phyloP scores from a whole-genome alignment of 2,888 invertebrate species.

The Dynastes maya region DNA sequence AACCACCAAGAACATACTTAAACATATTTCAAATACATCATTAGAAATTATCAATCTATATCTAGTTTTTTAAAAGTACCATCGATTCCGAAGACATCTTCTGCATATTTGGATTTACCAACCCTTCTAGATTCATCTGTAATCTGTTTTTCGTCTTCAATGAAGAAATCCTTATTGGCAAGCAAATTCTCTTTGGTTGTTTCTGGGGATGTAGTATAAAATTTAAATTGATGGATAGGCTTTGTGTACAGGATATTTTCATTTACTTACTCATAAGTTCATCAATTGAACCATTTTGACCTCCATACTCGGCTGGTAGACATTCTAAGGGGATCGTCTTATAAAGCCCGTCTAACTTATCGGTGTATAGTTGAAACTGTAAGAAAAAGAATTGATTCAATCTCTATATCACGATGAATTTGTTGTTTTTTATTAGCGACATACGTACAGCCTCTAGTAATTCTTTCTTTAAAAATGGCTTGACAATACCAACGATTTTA shows the following conservation, averaged over 20 bases:
- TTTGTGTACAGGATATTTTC: too few relatives aligned
- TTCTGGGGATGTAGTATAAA: background rate
- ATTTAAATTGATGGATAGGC: background rate
- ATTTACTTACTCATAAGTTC: slow-evolving; percentile 52
- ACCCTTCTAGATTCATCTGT: slow-evolving; percentile 75
- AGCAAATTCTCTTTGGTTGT: slow-evolving; percentile 29
- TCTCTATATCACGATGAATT: too few relatives aligned
- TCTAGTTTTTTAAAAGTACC: slow-evolving; percentile 82
- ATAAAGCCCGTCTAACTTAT: slow-evolving; percentile 60
- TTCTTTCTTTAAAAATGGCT: slow-evolving; percentile 82
- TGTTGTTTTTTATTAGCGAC: too few relatives aligned
- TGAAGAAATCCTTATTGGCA: slow-evolving; percentile 65
- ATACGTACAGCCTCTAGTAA: slow-evolving; percentile 64
- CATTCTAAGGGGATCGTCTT: slow-evolving; percentile 67
- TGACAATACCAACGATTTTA: slow-evolving; percentile 78
- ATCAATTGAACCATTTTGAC: slow-evolving; percentile 68
- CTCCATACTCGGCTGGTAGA: slow-evolving; percentile 78
- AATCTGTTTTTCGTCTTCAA: slow-evolving; percentile 72
- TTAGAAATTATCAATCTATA: slow-evolving; percentile 72
- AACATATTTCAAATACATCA: background rate
- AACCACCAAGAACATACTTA: too few relatives aligned
- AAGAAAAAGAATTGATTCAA: too few relatives aligned
- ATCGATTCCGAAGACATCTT: slow-evolving; percentile 77
- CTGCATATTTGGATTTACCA: slow-evolving; percentile 76
- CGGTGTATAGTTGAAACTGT: slow-evolving; percentile 61